These are phyloP conservation scores for Siderastrea radians DNA, from an alignment of 92 coral and sea anemone genomes.

Conservation along the genomic window DNA sequence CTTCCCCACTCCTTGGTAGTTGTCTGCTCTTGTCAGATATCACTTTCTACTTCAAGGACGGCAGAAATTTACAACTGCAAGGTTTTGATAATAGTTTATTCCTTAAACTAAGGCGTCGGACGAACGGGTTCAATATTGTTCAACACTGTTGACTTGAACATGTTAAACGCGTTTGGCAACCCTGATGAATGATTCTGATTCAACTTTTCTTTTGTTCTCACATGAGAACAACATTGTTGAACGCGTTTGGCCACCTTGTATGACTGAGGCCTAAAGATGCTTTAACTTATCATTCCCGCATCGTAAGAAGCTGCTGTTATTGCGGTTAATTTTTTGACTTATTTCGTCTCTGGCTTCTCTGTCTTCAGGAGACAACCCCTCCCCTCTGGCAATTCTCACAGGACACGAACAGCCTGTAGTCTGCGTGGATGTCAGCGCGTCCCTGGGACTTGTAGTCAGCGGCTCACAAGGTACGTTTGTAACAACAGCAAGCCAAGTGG, in stretches of 20 bases:
- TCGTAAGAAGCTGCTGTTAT: background rate
- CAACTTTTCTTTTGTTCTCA: too few species aligned
- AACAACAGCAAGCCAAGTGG: background rate
- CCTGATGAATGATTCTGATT: too few species aligned
- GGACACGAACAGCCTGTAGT: constrained; percentile 98
- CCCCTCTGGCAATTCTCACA: constrained; percentile 94
- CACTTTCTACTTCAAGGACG: too few species aligned
- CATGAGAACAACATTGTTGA: too few species aligned
- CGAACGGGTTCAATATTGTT: too few species aligned
- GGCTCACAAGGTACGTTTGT: constrained; percentile 94
- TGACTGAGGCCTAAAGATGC: background rate
- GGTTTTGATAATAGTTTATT: too few species aligned
- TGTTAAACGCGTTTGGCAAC: too few species aligned
- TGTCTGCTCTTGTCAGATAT: too few species aligned
- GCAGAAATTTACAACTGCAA: too few species aligned
- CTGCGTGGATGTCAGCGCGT: constrained; percentile 95
- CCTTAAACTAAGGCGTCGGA: too few species aligned
- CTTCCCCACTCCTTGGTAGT: background rate
- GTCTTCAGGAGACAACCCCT: constrained; percentile 78
- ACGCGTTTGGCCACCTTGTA: too few species aligned
- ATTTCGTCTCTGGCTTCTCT: background rate
- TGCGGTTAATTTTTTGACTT: background rate
- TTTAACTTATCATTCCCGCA: background rate
- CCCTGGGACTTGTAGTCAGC: constrained; percentile 98
- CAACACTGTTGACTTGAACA: too few species aligned